phyloP scores from a whole-genome alignment of 2,888 invertebrate genomes.

The Heliconius aoede region DNA sequence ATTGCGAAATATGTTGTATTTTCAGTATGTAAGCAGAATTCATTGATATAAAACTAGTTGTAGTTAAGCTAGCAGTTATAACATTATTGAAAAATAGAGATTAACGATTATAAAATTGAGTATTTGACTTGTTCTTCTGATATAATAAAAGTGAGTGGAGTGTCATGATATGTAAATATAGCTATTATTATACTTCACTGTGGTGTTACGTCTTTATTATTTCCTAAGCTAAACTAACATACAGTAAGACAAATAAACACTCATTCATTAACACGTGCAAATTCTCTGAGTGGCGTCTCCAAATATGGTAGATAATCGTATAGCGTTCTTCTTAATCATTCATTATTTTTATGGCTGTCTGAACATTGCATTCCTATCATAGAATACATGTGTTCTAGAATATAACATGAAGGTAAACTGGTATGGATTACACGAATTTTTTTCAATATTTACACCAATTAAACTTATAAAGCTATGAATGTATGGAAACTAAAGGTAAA shows the following conservation, averaged over 20 bases:
- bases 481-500: background rate
- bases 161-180: too few species aligned
- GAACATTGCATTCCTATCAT: conserved; percentile 37
- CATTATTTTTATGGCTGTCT: conserved; percentile 35
- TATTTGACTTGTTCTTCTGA: background rate
- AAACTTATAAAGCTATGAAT: background rate
- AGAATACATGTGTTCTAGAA: conserved; percentile 15
- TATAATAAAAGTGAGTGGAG: background rate
- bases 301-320: conserved; percentile 39
- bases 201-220: background rate
- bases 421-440: conserved; percentile 9
- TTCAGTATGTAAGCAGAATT: background rate
- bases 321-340: conserved; percentile 37
- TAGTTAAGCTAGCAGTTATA: too few species aligned
- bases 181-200: too few species aligned
- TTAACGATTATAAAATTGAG: background rate
- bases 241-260: conserved; percentile 30
- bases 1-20: background rate
- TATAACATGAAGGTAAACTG: conserved; percentile 29
- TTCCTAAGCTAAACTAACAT: background rate
- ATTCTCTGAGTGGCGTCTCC: conserved; percentile 39
- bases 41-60: background rate
- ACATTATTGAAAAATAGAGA: background rate
- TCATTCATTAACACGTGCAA: conserved; percentile 51
- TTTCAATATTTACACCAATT: conserved; percentile 6